Evolutionary conservation across 2,113 vertebrate species (phyloP), one percentile per base, ranked within the genome.

Genomic region (Chrysemys picta): DNA sequence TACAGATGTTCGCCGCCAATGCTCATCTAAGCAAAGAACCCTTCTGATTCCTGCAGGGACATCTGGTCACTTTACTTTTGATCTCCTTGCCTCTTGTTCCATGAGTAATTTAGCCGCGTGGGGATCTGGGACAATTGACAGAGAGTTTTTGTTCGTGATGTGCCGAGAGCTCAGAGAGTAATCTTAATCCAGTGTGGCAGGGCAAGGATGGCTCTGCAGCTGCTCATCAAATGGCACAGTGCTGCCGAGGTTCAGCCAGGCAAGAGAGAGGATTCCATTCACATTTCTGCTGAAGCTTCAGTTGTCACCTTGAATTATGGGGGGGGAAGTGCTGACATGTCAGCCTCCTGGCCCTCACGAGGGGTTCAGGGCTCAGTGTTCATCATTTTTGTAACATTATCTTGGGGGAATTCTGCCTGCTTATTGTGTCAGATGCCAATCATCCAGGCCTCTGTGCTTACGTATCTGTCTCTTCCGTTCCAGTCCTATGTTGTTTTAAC

Each of bases 401-500:
- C 22, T 49, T 38, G 45, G 54, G 80, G 85, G 76, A 62, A 79
- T 83, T 53, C 65, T 38, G 65, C n/a, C n/a, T 47, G n/a, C 47
- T 84, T 2, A 0, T 45, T 5, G n/a, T 47, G 69, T 84, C 38
- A 65, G 49, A 38, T 84, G 80, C 29, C 80, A 54, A 0, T 83
- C 80, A 65, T 3, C 1, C 9, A n/a, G 53, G 27, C 5, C 22
- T n/a, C 1, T 0, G 4, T 16, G 3, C n/a, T 22, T 2, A 45
- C 1, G 5, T 35, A 8, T 29, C 29, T 5, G 31, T 54, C 56
- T 88, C 31, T 80, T 38, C 13, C 29, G 17, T 49, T 38, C 65
- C 80, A 47, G 47, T 27, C 80, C 65, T 0, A 0, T 0, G 1
- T 47, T 47, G n/a, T 31, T 49, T 42, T 31, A 69, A 69, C 6